These are phyloP conservation scores for Morone chrysops DNA, from an alignment of 2,113 vertebrate species.

Conservation along the genomic window DNA sequence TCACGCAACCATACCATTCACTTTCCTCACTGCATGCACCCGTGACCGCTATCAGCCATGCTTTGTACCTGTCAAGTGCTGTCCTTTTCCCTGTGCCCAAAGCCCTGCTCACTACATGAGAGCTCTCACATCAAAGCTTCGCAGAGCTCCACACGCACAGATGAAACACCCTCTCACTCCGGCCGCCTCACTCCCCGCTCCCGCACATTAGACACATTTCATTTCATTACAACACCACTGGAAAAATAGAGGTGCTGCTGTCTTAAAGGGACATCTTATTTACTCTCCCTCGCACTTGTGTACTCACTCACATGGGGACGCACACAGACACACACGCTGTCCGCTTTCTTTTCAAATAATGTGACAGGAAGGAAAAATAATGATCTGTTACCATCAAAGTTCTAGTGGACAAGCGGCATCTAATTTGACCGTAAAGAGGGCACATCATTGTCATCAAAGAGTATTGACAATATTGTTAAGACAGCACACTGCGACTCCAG, in stretches of 20 bases:
- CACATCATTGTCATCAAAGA: conserved; percentile 34
- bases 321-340: conserved; percentile 1
- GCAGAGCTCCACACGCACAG: conserved; percentile 81
- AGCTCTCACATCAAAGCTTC: conserved; percentile 86
- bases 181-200: conserved; percentile 73
- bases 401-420: conserved; percentile 35
- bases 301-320: conserved; percentile 24
- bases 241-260: conserved; percentile 74
- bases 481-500: not conserved
- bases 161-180: conserved; percentile 82
- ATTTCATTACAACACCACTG: conserved; percentile 79
- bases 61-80: conserved; percentile 87
- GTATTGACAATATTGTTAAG: not conserved
- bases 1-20: conserved; percentile 62
- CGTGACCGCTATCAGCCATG: conserved; percentile 81
- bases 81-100: conserved; percentile 81
- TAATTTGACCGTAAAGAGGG: conserved; percentile 42
- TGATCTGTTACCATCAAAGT: conserved; percentile 53
- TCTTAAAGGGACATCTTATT: conserved; percentile 82
- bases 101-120: conserved; percentile 78
- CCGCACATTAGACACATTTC: conserved; percentile 84
- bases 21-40: conserved; percentile 72
- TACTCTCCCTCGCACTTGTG: conserved; percentile 60
- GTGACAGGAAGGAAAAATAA: conserved; percentile 52
- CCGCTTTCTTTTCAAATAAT: conserved; percentile 40